These are phyloP conservation scores for Drosophila pachea DNA, from an alignment of 1,140 invertebrate species.

Conservation along the genomic window DNA sequence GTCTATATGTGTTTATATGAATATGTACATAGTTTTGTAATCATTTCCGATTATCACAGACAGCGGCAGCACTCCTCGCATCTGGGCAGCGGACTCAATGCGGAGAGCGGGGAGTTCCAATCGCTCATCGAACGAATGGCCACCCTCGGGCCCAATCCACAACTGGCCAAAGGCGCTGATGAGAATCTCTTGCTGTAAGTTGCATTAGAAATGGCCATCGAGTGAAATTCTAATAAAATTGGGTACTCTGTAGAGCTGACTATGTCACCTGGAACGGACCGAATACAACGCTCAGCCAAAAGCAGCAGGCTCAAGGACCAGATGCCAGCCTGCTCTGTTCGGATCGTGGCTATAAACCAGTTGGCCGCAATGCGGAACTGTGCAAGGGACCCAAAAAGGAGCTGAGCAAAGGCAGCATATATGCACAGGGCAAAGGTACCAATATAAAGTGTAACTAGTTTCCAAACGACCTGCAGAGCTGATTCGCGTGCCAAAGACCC, in stretches of 20 bases:
- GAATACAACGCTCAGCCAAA: constrained; percentile 80
- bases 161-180: constrained; percentile 83
- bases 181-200: constrained; percentile 85
- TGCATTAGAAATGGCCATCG: neutral
- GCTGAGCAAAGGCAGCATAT: constrained; percentile 85
- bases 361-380: constrained; percentile 82
- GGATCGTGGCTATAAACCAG: constrained; percentile 80
- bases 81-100: constrained; percentile 76
- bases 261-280: constrained; percentile 86
- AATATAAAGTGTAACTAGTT: constrained; percentile 78
- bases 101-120: constrained; percentile 73
- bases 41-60: constrained; percentile 24
- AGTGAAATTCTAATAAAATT: neutral
- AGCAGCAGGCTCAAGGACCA: constrained; percentile 80
- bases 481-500: constrained; percentile 55
- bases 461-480: neutral
- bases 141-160: constrained; percentile 82
- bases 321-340: constrained; percentile 79
- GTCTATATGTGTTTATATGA: neutral
- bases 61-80: constrained; percentile 46
- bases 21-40: neutral
- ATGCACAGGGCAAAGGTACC: constrained; percentile 80
- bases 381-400: constrained; percentile 83
- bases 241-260: constrained; percentile 81
- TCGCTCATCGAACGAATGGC: constrained; percentile 80